phyloP scores from a whole-genome alignment of 2,888 invertebrate species.

The Agriopis marginaria region DNA sequence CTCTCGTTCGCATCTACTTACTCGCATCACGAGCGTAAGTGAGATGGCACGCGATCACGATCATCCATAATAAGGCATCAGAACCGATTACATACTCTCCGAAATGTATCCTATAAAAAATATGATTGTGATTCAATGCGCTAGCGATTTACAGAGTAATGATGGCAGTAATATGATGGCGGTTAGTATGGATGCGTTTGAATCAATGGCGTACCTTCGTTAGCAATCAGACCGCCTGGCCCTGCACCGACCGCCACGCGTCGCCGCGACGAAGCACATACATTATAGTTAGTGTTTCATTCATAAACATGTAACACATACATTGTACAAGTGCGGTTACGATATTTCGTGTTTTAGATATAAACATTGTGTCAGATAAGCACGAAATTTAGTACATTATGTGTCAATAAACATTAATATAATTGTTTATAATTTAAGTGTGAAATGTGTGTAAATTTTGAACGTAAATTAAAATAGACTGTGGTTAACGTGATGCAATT shows the following conservation, averaged over 20 bases:
- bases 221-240: slow-evolving; percentile 82
- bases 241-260: slow-evolving; percentile 69
- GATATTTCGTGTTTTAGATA: too few relatives aligned
- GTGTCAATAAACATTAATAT: neutral
- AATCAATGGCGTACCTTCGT: slow-evolving; percentile 73
- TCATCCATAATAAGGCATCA: too few relatives aligned
- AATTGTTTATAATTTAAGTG: neutral
- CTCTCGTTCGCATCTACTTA: too few relatives aligned
- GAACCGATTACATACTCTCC: too few relatives aligned
- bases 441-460: too few relatives aligned
- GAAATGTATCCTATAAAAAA: too few relatives aligned
- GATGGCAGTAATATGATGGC: neutral
- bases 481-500: too few relatives aligned
- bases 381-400: too few relatives aligned
- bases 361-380: too few relatives aligned
- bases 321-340: neutral
- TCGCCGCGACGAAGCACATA: slow-evolving; percentile 73
- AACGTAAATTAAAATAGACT: too few relatives aligned
- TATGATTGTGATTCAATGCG: neutral
- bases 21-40: too few relatives aligned
- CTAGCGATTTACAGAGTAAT: neutral
- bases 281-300: slow-evolving; percentile 70
- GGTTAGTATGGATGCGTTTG: slow-evolving; percentile 21
- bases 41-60: too few relatives aligned
- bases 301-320: slow-evolving; percentile 27